Evolutionary conservation across 2,888 invertebrate species (phyloP), one percentile per base, ranked within the genome.

Genomic region (Harpalus rufipes): DNA sequence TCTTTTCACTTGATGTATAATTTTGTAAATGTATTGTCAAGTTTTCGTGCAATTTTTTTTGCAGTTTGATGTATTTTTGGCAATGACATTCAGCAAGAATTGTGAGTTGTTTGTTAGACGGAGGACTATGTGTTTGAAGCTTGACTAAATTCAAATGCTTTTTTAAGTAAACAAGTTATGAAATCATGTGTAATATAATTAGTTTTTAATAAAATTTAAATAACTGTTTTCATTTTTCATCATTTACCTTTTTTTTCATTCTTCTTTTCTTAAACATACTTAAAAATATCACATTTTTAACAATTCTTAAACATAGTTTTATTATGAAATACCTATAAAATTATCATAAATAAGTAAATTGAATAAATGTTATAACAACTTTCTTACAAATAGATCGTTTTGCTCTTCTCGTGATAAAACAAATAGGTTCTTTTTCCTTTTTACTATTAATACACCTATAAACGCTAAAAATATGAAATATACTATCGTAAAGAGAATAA

Each of bases 201-300:
- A 83, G 83, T 83, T 83, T 83, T 83, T 83, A 83, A 83, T 83
- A 83, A 83, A 82, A 83, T 83, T 83, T 83, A 83, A 83, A 74
- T 83, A 83, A 83, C 83, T 83, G 83, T 83, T 83, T 59, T 41
- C 8, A n/a, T 32, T 83, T 25, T 16, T 56, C 16, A 59, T 74
- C 58, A 18, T 65, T 76, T 76, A 51, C 21, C 21, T 76, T 51
- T 51, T 32, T 32, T 32, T 32, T 51, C 10, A 51, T 51, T 68
- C 7, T 8, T 51, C 7, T 51, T 51, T 14, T 63, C 10, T 63
- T 25, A 59, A 59, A 12, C 5, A 14, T 14, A 16, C 16, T 59
- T 59, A 16, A 51, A 3, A 51, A 51, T 51, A 51, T 51, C 44
- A 51, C 44, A 32, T 51, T 1, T 44, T 51, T 51, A 51, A 10